Evolutionary conservation across 2,797 vertebrate genomes (phyloP), one percentile per base, ranked within the genome.

Genomic region (Syngnathus acus): DNA sequence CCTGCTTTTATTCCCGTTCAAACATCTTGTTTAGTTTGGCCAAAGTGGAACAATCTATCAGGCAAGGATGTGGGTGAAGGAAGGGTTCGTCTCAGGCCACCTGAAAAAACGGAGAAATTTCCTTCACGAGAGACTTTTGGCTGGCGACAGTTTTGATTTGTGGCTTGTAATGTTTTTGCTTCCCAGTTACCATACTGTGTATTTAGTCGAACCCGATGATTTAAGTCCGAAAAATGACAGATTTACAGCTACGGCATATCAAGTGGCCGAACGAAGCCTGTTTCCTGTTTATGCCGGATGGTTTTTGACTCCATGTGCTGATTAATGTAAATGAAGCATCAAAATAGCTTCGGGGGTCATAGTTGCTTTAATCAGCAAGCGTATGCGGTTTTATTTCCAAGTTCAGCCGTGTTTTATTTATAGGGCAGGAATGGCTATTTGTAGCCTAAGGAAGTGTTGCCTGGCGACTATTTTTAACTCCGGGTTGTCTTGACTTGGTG

Each of bases 341-440:
- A 37, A 37, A 37, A 37, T 17, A 58, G 55, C 14, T 58, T 58
- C 14, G 32, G 43, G 32, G 32, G 55, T 58, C 40, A 32, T 2
- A 32, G 9, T 45, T 42, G 16, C 16, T 57, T 57, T 26, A 16
- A 32, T 37, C 39, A 79, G 68, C 65, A 64, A 67, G 55, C 54
- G 76, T 74, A 78, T 65, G 38, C 68, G 70, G 86, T 72, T 79
- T 50, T 40, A 77, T 75, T 81, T 87, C 84, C 81, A 85, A 82
- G 71, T 77, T 71, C 67, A 79, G 59, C 72, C 39, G 64, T 79
- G 73, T 82, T 82, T 62, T 90, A 90, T 91, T 88, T 86, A 83
- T 88, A 88, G 87, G 67, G 66, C 74, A 82, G 79, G 82, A 84
- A 86, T 83, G 75, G 71, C 84, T 88, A 89, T 89, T 90, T 84